These are phyloP conservation scores for Sebastes iracundus DNA, from an alignment of 2,797 vertebrate genomes.

Conservation along the genomic window DNA sequence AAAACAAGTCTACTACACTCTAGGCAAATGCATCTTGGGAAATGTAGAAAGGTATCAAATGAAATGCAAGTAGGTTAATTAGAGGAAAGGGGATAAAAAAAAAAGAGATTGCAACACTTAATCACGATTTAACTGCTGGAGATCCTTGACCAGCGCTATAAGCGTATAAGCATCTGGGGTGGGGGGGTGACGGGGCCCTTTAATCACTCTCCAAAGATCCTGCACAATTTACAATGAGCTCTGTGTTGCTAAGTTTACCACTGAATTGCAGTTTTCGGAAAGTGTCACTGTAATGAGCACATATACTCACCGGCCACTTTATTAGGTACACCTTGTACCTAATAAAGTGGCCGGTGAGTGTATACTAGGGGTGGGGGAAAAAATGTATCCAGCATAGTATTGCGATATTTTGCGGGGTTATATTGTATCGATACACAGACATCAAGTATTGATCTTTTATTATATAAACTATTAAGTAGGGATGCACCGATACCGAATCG, in stretches of 20 bases:
- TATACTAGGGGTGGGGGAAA: background rate
- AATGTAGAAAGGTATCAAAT: constrained; percentile 40
- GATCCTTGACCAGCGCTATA: constrained; percentile 21
- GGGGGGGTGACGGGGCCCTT: constrained; percentile 7
- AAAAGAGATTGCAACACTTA: constrained; percentile 20
- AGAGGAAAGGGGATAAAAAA: constrained; percentile 5
- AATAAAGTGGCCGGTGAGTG: too few relatives aligned
- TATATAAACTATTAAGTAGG: too few relatives aligned
- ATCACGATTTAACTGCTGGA: constrained; percentile 34
- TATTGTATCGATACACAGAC: too few relatives aligned
- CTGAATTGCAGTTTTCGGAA: background rate
- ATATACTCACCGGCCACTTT: too few relatives aligned
- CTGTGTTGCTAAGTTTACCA: background rate
- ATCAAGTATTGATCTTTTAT: too few relatives aligned
- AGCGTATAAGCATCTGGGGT: background rate
- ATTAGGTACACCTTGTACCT: too few relatives aligned
- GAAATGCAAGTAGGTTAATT: constrained; percentile 22
- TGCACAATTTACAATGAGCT: constrained; percentile 11
- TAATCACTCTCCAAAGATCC: constrained; percentile 19
- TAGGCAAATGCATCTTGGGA: constrained; percentile 21
- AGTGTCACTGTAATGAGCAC: background rate
- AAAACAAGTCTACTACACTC: constrained; percentile 10
- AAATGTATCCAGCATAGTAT: too few relatives aligned
- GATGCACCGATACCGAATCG: too few relatives aligned
- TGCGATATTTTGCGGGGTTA: too few relatives aligned